phyloP scores from a whole-genome alignment of 2,797 vertebrate genomes.

The Sebastolobus altivelis region DNA sequence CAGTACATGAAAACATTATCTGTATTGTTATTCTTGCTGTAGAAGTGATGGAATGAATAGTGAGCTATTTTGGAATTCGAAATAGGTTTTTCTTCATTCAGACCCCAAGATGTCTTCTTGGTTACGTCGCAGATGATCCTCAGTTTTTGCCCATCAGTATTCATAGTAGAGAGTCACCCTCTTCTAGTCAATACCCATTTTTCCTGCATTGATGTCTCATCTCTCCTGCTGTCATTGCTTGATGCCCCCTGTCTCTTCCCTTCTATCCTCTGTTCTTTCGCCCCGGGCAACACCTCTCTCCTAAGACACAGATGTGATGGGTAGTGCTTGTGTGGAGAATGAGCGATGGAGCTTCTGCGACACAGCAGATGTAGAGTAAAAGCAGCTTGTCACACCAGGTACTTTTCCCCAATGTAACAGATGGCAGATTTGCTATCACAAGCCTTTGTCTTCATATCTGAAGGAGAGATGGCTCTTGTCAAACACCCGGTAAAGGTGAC shows the following conservation, averaged over 20 bases:
- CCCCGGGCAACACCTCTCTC: conserved; percentile 70
- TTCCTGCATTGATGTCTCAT: conserved; percentile 59
- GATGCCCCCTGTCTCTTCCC: conserved; percentile 50
- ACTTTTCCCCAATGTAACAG: conserved; percentile 55
- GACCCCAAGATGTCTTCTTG: neutral
- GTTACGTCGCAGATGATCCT: conserved; percentile 27
- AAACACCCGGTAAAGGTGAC: conserved; percentile 48
- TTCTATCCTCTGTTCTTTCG: conserved; percentile 49
- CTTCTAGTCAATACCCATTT: conserved; percentile 62
- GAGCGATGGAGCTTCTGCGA: conserved; percentile 63
- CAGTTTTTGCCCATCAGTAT: conserved; percentile 36
- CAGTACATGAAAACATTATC: neutral
- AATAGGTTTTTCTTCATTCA: conserved; percentile 2
- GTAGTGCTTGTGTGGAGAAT: conserved; percentile 50
- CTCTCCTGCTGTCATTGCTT: conserved; percentile 56
- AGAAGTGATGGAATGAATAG: neutral
- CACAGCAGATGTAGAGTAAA: conserved; percentile 69
- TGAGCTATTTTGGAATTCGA: conserved; percentile 1
- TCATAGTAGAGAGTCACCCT: conserved; percentile 31
- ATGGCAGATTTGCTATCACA: conserved; percentile 72
- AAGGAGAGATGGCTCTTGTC: conserved; percentile 56
- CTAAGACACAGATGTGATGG: conserved; percentile 65
- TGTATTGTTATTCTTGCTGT: neutral
- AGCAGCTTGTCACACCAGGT: conserved; percentile 66
- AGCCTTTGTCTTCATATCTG: conserved; percentile 67